A percentile compares a stretch with the other conserved stretches of the same genome.
phyloP scores from a whole-genome alignment of 1,140 invertebrate genomes.

The Drosophila grimshawi region DNA sequence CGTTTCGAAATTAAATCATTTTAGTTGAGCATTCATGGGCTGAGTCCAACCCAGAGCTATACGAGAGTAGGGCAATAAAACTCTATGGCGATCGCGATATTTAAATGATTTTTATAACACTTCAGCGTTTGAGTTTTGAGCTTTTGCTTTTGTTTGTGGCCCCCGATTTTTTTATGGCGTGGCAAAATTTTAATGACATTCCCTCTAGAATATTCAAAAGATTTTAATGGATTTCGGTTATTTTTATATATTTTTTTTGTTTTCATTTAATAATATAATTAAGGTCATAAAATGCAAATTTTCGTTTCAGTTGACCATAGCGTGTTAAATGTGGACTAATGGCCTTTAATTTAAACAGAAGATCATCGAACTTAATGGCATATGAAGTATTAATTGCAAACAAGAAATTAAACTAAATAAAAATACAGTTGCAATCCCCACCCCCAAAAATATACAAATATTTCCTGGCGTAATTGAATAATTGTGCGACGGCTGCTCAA shows the following conservation, averaged over 20 bases:
- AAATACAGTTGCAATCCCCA: neutral
- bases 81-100: constrained; percentile 58
- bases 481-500: constrained; percentile 50
- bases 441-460: neutral
- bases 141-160: constrained; percentile 12
- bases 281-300: constrained; percentile 57
- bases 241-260: constrained; percentile 26
- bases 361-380: constrained; percentile 30
- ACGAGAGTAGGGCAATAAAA: constrained; percentile 34
- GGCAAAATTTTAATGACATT: constrained; percentile 75
- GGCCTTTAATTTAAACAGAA: constrained; percentile 66
- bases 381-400: constrained; percentile 8
- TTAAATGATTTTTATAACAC: constrained; percentile 82
- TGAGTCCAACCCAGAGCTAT: constrained; percentile 14
- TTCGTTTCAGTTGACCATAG: constrained; percentile 31
- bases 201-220: constrained; percentile 67
- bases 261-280: constrained; percentile 70
- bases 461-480: constrained; percentile 64
- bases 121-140: constrained; percentile 39
- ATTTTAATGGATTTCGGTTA: constrained; percentile 66
- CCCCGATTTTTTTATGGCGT: constrained; percentile 70
- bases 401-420: neutral
- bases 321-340: constrained; percentile 77
- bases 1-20: constrained; percentile 84
- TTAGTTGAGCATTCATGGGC: constrained; percentile 60